A percentile compares a stretch with the other conserved stretches of the same genome.
phyloP scores from a whole-genome alignment of 2,797 vertebrate species.

The Peromyscus melanophrys region DNA sequence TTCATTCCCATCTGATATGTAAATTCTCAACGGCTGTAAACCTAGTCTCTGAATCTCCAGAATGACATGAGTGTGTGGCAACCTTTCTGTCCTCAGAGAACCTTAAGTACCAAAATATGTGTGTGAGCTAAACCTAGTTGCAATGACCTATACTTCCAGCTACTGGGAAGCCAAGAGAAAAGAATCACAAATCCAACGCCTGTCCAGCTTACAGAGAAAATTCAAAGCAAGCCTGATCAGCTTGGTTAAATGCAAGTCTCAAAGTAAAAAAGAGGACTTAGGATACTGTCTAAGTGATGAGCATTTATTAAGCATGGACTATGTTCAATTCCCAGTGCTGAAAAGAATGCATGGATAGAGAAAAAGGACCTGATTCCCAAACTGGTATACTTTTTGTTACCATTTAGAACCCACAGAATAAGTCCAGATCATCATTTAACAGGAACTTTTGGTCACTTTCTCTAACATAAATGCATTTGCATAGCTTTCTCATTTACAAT shows the following conservation, averaged over 20 bases:
- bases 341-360: background rate
- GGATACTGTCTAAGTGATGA: background rate
- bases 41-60: background rate
- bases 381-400: background rate
- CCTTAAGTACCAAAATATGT: background rate
- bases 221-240: background rate
- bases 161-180: background rate
- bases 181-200: background rate
- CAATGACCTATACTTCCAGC: background rate
- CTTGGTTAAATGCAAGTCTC: background rate
- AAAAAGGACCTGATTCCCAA: background rate
- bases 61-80: background rate
- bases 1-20: background rate
- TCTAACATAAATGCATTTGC: background rate
- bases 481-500: background rate
- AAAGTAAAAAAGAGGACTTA: background rate
- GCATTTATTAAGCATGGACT: background rate
- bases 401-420: background rate
- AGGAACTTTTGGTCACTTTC: conserved; percentile 9
- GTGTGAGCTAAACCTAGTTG: background rate
- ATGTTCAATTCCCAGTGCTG: background rate
- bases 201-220: background rate
- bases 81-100: background rate
- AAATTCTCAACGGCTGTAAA: conserved; percentile 8
- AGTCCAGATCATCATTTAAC: background rate